Base-by-base conservation (phyloP, 2,113 vertebrate species). In the Eupsittula cactorum region DNA sequence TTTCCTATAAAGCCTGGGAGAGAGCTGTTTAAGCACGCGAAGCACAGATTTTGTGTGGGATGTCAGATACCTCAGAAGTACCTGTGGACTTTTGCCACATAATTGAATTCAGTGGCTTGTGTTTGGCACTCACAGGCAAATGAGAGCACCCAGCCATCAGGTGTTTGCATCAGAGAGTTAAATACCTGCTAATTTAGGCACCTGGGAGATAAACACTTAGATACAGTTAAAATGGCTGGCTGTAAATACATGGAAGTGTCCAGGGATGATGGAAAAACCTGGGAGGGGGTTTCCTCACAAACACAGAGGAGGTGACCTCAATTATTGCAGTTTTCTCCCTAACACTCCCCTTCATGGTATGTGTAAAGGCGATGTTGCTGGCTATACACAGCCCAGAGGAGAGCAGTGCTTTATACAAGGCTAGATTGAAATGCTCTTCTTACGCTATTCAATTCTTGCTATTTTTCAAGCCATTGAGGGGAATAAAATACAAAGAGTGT, bases 121-220 rank as follows among this genome's bases (percentile, higher is more conserved):
- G 23, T 35, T 96, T 96, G n/a, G 15, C 75, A 16, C 27, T 39
- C 57, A 16, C 49, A 46, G 53, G 60, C 71, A n/a, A 67, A 59
- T 33, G 67, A 93, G 47, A 94, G 64, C 55, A 87, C 76, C 60
- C 23, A 63, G 74, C 62, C 46, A 35, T 95, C 93, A 88, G 90
- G 71, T 97, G 69, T 88, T 91, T 77, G 29, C 37, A 67, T 91
- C 67, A 49, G 83, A 59, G 81, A 70, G 95, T 95, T 91, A 95
- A 95, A 80, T 74, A 46, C 62, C 35, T 95, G 63, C 81, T 88
- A 33, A 81, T 90, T 46, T 86, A 92, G 67, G 70, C 69, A 63
- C 70, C 83, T 3, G 33, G n/a, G 88, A 96, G 86, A 90, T 57
- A 76, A 96, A 96, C 88, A 95, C 87, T 95, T 93, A 62, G 37